These are phyloP conservation scores for Chiloscyllium plagiosum DNA, from an alignment of 2,113 vertebrate species.

Conservation along the genomic window DNA sequence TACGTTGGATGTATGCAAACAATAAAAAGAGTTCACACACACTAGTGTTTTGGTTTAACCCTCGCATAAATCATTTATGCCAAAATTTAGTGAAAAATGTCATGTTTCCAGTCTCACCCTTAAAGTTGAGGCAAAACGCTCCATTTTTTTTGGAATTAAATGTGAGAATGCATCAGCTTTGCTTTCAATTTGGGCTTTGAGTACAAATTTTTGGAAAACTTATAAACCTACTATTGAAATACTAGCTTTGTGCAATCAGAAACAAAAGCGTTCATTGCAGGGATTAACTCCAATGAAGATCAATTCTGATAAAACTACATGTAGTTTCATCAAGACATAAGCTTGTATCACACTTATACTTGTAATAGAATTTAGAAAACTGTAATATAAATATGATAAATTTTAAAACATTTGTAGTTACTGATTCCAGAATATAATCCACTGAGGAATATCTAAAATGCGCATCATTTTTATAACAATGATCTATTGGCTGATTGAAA, in stretches of 20 bases:
- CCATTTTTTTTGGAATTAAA: not conserved
- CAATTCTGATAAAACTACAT: not conserved
- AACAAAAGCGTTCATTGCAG: not conserved
- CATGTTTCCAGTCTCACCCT: not conserved
- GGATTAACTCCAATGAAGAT: not conserved
- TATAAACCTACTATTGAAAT: not conserved
- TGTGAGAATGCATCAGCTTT: not conserved
- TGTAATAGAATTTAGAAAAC: not conserved
- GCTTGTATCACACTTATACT: not conserved
- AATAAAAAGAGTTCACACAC: not conserved
- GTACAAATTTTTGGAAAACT: not conserved
- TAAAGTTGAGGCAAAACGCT: not conserved
- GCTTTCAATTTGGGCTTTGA: slow-evolving; percentile 18
- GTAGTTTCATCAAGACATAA: not conserved
- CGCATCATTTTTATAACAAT: slow-evolving; percentile 9
- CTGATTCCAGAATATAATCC: slow-evolving; percentile 24
- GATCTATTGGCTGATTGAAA: not conserved
- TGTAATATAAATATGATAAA: not conserved
- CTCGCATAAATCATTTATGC: not conserved
- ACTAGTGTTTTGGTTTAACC: not conserved
- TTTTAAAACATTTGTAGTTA: slow-evolving; percentile 17
- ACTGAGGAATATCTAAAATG: slow-evolving; percentile 8
- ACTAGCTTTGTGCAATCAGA: not conserved
- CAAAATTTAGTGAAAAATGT: not conserved
- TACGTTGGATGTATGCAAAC: not conserved